Evolutionary conservation across 2,888 invertebrate genomes (phyloP), one percentile per base, ranked within the genome.

Genomic region (Caenorhabditis doughertyi): DNA sequence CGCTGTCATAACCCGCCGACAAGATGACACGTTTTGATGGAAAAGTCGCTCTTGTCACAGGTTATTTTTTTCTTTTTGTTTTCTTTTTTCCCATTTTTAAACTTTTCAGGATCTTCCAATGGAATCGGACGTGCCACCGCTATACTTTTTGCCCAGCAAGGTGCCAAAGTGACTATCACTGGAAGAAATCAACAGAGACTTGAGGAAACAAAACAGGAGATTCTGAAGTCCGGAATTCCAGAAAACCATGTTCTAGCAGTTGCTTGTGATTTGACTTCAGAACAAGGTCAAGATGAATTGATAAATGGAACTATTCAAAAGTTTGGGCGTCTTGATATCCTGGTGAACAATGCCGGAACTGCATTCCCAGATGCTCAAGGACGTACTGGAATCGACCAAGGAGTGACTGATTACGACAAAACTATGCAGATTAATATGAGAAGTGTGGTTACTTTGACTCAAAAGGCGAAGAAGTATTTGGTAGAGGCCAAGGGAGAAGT

Each of bases 401-500:
- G 62, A 18, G 42, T 72, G 16, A 51, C 60, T 3, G 62, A 62
- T 32, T 62, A 39, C 9, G 72, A 72, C 21, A 72, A 62, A 27
- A n/a, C 16, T 8, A 62, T 72, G 62, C 25, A 53, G 29, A 72
- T 72, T 25, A 62, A 72, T 27, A 27, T 72, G 72, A 62, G 62
- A 53, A 62, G 60, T 42, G 60, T 72, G 2, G 62, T 72, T 5
- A 83, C 68, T 11, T 25, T 83, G 23, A 80, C 76, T 2, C 67
- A 80, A n/a, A 58, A 80, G 13, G 80, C 83, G 8, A 58, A 67
- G 23, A 55, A 71, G 21, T 56, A 83, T 51, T 58, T 83, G 29
- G 58, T 76, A 9, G 49, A 80, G 13, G 35, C 76, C 0, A 79
- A 80, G 51, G 83, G 83, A 60, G 83, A 79, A 49, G 29, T 83